A percentile compares a stretch with the other conserved stretches of the same genome.
These are phyloP conservation scores for Cryptocephalus moraei DNA, from an alignment of 2,888 invertebrate species.

Conservation along the genomic window DNA sequence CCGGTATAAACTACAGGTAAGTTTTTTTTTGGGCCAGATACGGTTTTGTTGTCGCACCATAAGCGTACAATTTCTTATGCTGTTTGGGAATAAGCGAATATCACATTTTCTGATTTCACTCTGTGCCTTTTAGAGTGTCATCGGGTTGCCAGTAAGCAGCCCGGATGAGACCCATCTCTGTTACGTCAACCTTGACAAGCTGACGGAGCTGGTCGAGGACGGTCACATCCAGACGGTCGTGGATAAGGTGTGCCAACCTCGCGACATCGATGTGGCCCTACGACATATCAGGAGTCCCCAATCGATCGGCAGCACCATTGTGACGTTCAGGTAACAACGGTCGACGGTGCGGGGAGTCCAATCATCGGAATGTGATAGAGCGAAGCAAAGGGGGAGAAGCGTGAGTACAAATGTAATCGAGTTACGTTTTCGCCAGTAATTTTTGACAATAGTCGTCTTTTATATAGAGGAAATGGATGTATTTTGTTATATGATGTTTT, in stretches of 20 bases:
- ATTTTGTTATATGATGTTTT: too few species aligned
- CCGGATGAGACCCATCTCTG: slow-evolving; percentile 34
- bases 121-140: slow-evolving; percentile 29
- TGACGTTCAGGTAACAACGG: slow-evolving; percentile 31
- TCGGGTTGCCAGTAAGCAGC: slow-evolving; percentile 26
- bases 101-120: too few species aligned
- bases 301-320: slow-evolving; percentile 35
- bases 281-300: slow-evolving; percentile 31
- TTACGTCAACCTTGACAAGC: slow-evolving; percentile 28
- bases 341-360: too few species aligned
- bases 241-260: slow-evolving; percentile 40
- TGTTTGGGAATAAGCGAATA: too few species aligned
- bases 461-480: too few species aligned
- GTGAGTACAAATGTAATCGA: too few species aligned
- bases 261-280: slow-evolving; percentile 33
- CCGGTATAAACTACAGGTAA: slow-evolving; percentile 38
- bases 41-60: too few species aligned
- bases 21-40: slow-evolving; percentile 4
- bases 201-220: slow-evolving; percentile 41
- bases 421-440: too few species aligned
- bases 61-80: too few species aligned
- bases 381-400: too few species aligned
- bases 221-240: slow-evolving; percentile 48
- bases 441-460: too few species aligned
- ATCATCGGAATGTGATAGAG: too few species aligned